Evolutionary conservation across 2,797 vertebrate genomes (phyloP), one percentile per base, ranked within the genome.

Genomic region (Chromis chromis): DNA sequence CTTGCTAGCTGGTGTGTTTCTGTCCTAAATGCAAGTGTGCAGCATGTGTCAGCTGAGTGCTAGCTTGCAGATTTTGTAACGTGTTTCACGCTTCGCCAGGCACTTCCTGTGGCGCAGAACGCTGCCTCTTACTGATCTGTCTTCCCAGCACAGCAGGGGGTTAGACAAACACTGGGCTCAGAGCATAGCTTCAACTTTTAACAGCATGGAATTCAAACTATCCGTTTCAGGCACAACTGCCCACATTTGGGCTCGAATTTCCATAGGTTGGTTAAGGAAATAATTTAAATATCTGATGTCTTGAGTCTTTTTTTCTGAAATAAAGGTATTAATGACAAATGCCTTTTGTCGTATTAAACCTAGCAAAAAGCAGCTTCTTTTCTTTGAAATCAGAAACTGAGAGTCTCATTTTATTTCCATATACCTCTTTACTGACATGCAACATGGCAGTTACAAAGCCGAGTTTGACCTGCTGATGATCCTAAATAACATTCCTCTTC

Each of bases 41-140:
- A 73, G 73, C 70, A 71, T 88, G 84, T 73, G 75, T 86, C 46
- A 4, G 71, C n/a, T 65, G 69, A 90, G 81, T 83, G 84, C 86
- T 75, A 75, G 78, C 85, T 84, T 74, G 85, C 83, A 86, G 81
- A 90, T 87, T 87, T 90, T 86, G 66, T 72, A 86, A 77, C 39
- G 2, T 0, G 46, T 89, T 91, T 89, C 83, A 89, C 65, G 78
- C 88, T 81, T 81, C 21, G 44, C 52, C 60, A 36, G 80, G 70
- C 60, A 5, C 86, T 85, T 87, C 74, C 90, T 88, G 84, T 67
- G 67, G 80, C 25, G 10, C 71, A 71, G 63, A 81, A 49, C 14
- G n/a, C 77, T 56, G 70, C 70, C 69, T 77, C 74, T 56, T 67
- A 81, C 79, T 82, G 87, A 89, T 88, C 84, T 5, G 74, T 76